These are phyloP conservation scores for Parauchenoglanis punctatus DNA, from an alignment of 2,797 vertebrate species.

Conservation along the genomic window DNA sequence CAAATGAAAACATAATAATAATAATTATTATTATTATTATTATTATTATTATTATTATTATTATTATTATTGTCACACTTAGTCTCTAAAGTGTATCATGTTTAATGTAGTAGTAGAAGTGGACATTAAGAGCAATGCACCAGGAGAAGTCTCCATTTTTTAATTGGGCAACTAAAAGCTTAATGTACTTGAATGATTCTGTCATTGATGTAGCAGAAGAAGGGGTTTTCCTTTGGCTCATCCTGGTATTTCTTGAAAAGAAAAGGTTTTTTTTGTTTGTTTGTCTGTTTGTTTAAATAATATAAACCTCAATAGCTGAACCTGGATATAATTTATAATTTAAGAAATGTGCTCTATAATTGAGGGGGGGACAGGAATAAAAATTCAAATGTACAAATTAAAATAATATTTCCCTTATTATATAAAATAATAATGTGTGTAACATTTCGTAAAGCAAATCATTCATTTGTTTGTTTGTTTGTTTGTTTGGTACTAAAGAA, in stretches of 20 bases:
- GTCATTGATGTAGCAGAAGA: background rate
- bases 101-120: background rate
- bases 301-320: background rate
- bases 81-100: background rate
- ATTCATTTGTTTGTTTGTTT: background rate
- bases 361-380: background rate
- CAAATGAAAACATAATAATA: background rate
- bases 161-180: background rate
- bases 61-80: background rate
- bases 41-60: constrained; percentile 6
- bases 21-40: background rate
- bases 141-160: background rate
- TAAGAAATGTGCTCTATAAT: background rate
- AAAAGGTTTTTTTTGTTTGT: background rate
- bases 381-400: background rate
- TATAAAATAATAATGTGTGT: background rate
- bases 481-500: background rate
- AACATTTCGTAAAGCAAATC: background rate
- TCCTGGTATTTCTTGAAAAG: background rate
- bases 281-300: background rate
- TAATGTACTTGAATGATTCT: background rate
- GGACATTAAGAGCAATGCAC: background rate
- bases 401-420: background rate
- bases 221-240: background rate
- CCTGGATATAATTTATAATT: background rate